Base-by-base conservation (phyloP, 2,888 invertebrate species). In the Dryocosmus kuriphilus region DNA sequence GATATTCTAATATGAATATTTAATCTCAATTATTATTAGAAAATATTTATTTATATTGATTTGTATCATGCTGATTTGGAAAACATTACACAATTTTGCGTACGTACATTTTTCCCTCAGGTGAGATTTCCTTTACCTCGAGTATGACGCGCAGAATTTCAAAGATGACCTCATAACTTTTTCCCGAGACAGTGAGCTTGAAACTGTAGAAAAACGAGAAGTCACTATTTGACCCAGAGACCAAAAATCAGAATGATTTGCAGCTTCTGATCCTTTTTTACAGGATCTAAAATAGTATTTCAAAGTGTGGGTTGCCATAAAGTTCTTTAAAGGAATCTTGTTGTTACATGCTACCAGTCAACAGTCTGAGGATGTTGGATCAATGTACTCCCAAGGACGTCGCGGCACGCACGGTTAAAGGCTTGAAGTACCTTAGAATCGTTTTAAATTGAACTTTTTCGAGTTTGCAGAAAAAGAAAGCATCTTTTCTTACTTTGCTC, bases 381-480 rank as follows among this genome's bases (percentile, higher is more conserved):
- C 71, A 71, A 71, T 11, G 71, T 51, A 71, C 71, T 51, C 51
- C 30, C 71, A 71, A 71, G 71, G 71, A 51, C 71, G 71, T 71
- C 71, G 46, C 51, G 9, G 51, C 71, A 71, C 71, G 71, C 51
- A 71, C 46, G 46, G 51, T 51, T 46, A 30, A 51, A 51, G 71
- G 51, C 57, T 22, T 57, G n/a, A 67, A 30, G 46, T 67, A 41
- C 67, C 27, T 27, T 19, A 24, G 46, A 46, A 71, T 30, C 19
- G 51, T 71, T 71, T 71, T 67, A 41, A 24, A 55, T 67, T 51
- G 27, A n/a, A 51, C 30, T 19, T 19, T 27, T 16, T 19, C 19
- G 27, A 19, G 16, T 67, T 67, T 46, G 19, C 9, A 67, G 24
- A 71, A 30, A 51, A 71, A 51, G 71, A 71, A 71, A 30, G 51